phyloP scores from a whole-genome alignment of 2,797 vertebrate species.

The Gephyroberyx darwinii region DNA sequence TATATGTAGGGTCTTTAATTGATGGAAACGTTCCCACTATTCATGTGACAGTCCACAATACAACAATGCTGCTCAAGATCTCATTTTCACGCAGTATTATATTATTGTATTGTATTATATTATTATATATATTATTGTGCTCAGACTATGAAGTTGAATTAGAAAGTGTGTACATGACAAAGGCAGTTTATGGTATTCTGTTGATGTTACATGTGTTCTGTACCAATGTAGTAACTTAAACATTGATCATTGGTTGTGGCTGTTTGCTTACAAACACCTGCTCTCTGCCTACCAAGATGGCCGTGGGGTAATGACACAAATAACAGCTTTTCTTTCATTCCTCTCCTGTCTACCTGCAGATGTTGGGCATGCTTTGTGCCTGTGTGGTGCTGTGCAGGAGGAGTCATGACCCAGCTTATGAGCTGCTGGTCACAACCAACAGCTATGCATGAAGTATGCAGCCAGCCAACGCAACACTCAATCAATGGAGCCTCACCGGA shows the following conservation, averaged over 20 bases:
- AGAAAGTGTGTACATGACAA: background rate
- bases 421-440: conserved; percentile 94
- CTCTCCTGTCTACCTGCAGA: conserved; percentile 75
- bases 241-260: no score
- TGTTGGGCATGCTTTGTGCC: conserved; percentile 97
- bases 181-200: background rate
- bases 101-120: no score
- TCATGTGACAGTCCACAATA: no score
- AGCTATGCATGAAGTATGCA: conserved; percentile 88
- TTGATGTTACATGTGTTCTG: background rate
- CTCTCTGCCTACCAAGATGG: background rate
- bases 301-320: background rate
- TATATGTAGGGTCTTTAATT: no score
- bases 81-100: no score
- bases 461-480: conserved; percentile 49
- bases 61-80: no score
- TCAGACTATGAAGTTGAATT: background rate
- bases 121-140: no score
- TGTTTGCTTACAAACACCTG: background rate
- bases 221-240: background rate
- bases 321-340: background rate
- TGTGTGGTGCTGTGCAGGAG: conserved; percentile 95
- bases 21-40: no score
- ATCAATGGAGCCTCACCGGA: conserved; percentile 78
- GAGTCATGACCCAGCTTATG: conserved; percentile 94